Evolutionary conservation across 2,113 vertebrate genomes (phyloP).

Genomic region (Trinectes maculatus): DNA sequence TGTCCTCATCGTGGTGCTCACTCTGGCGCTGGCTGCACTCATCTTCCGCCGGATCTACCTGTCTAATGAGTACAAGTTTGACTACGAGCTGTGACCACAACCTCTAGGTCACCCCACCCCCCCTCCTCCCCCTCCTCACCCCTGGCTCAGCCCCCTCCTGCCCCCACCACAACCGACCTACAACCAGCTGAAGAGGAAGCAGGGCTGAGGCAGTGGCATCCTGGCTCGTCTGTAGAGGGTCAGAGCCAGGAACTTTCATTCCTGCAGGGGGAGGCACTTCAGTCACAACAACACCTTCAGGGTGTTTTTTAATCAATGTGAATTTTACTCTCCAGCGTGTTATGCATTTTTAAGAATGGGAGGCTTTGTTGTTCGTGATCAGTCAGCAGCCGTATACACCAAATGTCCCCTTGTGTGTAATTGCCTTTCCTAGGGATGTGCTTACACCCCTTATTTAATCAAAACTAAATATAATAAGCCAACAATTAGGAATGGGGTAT

Average conservation of each 20-base stretch:
- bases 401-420: neutral
- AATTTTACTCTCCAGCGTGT: conserved; percentile 41
- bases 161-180: conserved; percentile 11
- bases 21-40: conserved; percentile 91
- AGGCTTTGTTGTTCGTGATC: conserved; percentile 46
- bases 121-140: neutral
- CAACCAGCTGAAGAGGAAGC: conserved; percentile 15
- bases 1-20: conserved; percentile 90
- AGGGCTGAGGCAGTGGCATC: conserved; percentile 4
- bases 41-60: conserved; percentile 95
- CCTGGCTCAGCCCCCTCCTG: neutral
- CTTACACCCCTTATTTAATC: conserved; percentile 54
- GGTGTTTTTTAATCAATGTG: conserved; percentile 59
- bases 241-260: conserved; percentile 37
- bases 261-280: conserved; percentile 29
- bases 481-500: conserved; percentile 8
- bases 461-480: conserved; percentile 22
- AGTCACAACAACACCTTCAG: conserved; percentile 23
- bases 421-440: neutral
- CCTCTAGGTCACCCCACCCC: too few relatives aligned
- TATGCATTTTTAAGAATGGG: conserved; percentile 43
- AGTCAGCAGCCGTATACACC: conserved; percentile 6
- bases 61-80: conserved; percentile 93
- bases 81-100: conserved; percentile 88
- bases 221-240: neutral